Base-by-base conservation (phyloP, 2,797 vertebrate species). In the Apogon hyalosoma region DNA sequence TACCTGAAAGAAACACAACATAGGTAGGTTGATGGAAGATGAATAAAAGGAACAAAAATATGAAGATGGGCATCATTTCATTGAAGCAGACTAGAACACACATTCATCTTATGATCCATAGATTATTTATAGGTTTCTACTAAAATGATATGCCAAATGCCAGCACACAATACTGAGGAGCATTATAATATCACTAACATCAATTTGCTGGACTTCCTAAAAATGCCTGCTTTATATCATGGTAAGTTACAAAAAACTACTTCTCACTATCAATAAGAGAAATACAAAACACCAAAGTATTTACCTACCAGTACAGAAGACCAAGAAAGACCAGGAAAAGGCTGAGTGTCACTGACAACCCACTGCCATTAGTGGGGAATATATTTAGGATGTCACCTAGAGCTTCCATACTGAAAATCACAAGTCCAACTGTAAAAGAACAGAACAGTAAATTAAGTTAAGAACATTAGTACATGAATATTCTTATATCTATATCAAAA, bases 1-100 rank as follows among this genome's bases (percentile, higher is more conserved):
- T 98, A 98, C 97, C 97, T 98, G 62, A 10, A 70, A 33, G 21
- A 56, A 9, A 50, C 15, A 56, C 41, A 16, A 41, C 14, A 73
- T 24, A 40, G 12, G n/a, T 41, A 13, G 36, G 24, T 6, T 21
- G 1, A 39, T 53, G 7, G 57, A 11, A 7, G 11, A 57, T 24
- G 15, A 56, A 46, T 9, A 13, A 53, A 3, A 38, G 2, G n/a
- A 6, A 11, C 16, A 21, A 39, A 6, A 21, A 18, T 24, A 39
- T 0, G 19, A 0, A 46, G 21, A 24, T 24, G 21, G 21, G 4
- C 4, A 4, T 24, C 21, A 46, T 38, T 39, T 53, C 3, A 1
- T 0, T 49, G 4, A 0, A 28, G 15, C 19, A 47, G 15, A n/a
- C 6, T 36, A 0, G 1, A 16, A 8, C 11, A 36, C 13, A 33